phyloP scores from a whole-genome alignment of 2,113 vertebrate species.

The Sciurus niger region DNA sequence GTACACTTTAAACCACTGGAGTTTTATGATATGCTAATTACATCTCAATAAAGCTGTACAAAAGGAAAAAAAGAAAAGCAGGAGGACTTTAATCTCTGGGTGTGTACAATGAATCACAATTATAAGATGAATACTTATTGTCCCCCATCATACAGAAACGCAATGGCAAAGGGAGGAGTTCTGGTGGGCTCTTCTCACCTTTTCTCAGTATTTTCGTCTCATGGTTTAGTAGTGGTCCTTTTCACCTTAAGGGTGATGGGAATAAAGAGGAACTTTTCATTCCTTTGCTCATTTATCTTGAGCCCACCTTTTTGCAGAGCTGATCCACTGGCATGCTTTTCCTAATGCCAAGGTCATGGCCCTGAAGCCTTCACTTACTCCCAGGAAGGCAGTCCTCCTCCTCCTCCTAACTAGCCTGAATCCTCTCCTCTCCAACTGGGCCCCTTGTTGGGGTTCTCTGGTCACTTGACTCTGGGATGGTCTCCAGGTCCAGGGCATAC shows the following conservation, averaged over 20 bases:
- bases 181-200: fast-evolving
- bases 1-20: neutral
- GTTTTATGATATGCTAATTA: neutral
- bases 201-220: neutral
- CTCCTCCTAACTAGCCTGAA: neutral
- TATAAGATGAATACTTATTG: neutral
- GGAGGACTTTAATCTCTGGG: neutral
- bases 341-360: no score
- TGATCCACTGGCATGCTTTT: fast-evolving
- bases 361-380: neutral
- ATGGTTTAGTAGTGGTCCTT: neutral
- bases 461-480: neutral
- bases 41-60: neutral
- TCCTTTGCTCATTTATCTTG: neutral
- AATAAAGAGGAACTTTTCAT: neutral
- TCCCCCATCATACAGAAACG: neutral
- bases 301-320: neutral
- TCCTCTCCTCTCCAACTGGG: neutral
- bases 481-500: neutral
- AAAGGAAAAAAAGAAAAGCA: neutral
- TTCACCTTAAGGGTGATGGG: neutral
- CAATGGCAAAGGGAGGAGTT: fast-evolving
- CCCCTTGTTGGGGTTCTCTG: neutral
- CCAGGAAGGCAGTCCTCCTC: neutral
- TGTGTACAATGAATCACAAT: neutral